Conservation (phyloP, 2,113 vertebrate genomes). For the Phylloscopus trochiloides region DNA sequence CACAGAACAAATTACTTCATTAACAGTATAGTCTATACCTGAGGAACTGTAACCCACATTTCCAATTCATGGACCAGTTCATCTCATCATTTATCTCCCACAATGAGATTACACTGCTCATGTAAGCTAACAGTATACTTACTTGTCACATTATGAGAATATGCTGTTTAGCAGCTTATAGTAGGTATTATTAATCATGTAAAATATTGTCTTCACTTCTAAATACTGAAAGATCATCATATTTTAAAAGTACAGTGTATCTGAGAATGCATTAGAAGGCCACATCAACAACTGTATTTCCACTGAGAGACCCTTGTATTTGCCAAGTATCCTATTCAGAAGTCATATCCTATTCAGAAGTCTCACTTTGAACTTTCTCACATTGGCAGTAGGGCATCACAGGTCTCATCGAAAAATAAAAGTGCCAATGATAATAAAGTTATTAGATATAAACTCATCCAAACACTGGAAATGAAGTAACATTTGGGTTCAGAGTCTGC, state of each 20-base stretch:
- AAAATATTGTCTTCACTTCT: neutral
- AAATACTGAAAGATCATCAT: neutral
- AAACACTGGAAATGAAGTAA: neutral
- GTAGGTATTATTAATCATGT: neutral
- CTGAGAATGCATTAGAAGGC: neutral
- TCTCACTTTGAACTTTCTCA: neutral
- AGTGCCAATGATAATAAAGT: neutral
- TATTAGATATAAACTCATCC: neutral
- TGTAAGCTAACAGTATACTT: neutral
- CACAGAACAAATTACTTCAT: slow-evolving; percentile 78
- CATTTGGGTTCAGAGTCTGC: neutral
- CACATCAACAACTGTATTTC: neutral
- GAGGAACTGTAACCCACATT: slow-evolving; percentile 54
- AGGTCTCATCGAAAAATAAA: neutral
- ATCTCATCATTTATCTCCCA: slow-evolving; percentile 62
- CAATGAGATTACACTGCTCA: slow-evolving; percentile 1
- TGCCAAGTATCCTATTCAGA: neutral
- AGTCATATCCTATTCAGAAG: neutral
- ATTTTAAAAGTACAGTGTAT: neutral
- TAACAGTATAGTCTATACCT: slow-evolving; percentile 59
- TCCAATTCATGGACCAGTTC: slow-evolving; percentile 55
- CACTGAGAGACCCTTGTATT: neutral
- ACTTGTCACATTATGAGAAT: neutral
- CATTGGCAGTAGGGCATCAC: neutral
- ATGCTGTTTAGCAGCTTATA: neutral